Base-by-base conservation (phyloP, 1,140 invertebrate genomes). In the Octopus bimaculoides region DNA sequence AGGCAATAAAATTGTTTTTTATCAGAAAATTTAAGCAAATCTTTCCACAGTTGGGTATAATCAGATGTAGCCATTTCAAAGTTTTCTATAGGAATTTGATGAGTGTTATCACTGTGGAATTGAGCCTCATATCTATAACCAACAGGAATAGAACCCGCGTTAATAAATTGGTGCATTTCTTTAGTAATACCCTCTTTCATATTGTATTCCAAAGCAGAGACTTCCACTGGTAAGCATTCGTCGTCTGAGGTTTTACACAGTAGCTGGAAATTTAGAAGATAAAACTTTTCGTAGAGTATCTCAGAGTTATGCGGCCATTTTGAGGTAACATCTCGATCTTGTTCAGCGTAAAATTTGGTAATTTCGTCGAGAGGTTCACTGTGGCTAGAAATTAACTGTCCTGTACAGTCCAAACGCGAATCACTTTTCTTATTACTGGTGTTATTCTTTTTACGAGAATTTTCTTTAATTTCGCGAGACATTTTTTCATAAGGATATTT, bases 191-290 rank as follows among this genome's bases (percentile, higher is more conserved):
- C 88, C 56, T 86, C 79, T 6, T 80, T 78, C 12, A 90, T 79
- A 74, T 79, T 85, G 78, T 85, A 90, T 77, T 89, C 85, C 20
- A 89, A 81, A 1, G 87, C 76, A 5, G 83, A 86, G 1, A 89
- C 84, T 79, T 90, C 89, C 55, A 78, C 77, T n/a, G 89, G 89
- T 10, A 88, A 74, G 71, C 84, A 88, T 69, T 88, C 84, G 6
- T 81, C 83, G 52, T 88, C 85, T 26, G 86, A 85, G n/a, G 87
- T 87, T 52, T 84, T 82, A 84, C 87, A 88, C 66, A 88, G 77
- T 12, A 79, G 82, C 78, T 88, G 86, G 66, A 89, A 85, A 75
- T 87, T 84, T 10, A 88, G 83, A 9, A 89, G 83, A 78, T 86
- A 86, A 81, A 90, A 90, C 69, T 81, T 76, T 55, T 85, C 82